Conservation (phyloP, 2,113 vertebrate species). For the Crocuta crocuta region DNA sequence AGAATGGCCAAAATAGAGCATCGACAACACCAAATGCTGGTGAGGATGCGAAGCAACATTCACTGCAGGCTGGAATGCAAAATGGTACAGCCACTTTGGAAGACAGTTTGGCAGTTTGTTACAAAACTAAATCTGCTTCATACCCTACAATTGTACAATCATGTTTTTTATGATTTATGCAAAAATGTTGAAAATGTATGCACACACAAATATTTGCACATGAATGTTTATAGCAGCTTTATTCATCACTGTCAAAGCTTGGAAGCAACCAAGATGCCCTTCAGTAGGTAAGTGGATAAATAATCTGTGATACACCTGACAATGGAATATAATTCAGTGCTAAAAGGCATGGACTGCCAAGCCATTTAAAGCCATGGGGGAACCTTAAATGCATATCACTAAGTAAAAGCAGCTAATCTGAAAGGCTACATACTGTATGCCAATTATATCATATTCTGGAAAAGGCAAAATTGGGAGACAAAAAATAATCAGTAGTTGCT, state of each 20-base stretch:
- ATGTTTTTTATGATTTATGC: not conserved
- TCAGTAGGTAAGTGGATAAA: not conserved
- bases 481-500: not conserved
- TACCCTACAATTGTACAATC: not conserved
- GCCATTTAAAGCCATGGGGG: not conserved
- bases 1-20: not conserved
- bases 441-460: not conserved
- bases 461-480: not conserved
- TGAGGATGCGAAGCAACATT: not conserved
- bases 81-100: not conserved
- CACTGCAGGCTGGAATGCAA: not conserved
- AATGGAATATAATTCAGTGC: not conserved
- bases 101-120: not conserved
- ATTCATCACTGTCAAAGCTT: not conserved
- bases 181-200: not conserved
- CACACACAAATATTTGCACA: not conserved
- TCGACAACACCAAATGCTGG: not conserved
- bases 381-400: not conserved
- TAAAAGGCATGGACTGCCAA: not conserved
- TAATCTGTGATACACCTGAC: not conserved
- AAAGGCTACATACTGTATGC: not conserved
- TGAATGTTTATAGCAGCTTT: not conserved
- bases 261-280: not conserved
- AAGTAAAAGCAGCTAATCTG: not conserved
- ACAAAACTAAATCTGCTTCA: not conserved